Base-by-base conservation (phyloP, 2,113 vertebrate species). In the Apus apus region DNA sequence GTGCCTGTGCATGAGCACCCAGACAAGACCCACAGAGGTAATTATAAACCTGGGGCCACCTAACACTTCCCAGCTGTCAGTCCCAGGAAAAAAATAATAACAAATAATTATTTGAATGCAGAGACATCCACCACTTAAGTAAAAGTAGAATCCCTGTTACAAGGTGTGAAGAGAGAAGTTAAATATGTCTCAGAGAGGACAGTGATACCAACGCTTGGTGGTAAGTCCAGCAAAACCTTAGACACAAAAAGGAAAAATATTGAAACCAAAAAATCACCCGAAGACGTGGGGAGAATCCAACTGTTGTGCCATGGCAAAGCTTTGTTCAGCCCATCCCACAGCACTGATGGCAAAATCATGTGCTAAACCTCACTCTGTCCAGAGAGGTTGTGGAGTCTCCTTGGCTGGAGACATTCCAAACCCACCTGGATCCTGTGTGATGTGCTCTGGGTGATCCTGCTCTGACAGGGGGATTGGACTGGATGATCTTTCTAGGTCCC, bases 11-110 rank as follows among this genome's bases (percentile, higher is more conserved):
- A 17, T 56, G 94, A 95, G 36, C 72, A 77, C 43, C 32, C 65
- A 93, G 67, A 57, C 67, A 75, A 93, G 79, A 80, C 79, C 95
- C 91, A 73, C 89, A 97, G 95, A 86, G 75, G 79, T 86, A 97
- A 96, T 96, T 94, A 90, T 64, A 86, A 90, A 96, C 82, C 82
- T 83, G 85, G 85, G 88, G 72, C 60, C 76, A 96, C 82, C 94
- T 93, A 94, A 60, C 78, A 91, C 36, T 85, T 86, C 75, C 57
- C 88, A 96, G 82, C 75, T 93, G 94, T 79, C 93, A 92, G 48
- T 74, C 45, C 77, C 29, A 18, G 53, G 16, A n/a, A 11, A 71
- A 62, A 48, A 79, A 71, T 13, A 26, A 38, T 10, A 38, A 38
- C 8, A 7, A 3, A 40, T 45, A 36, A 5, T 50, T 0, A 68